Evolutionary conservation across 2,113 vertebrate species (phyloP), one percentile per base, ranked within the genome.

Genomic region (Zosterops lateralis): DNA sequence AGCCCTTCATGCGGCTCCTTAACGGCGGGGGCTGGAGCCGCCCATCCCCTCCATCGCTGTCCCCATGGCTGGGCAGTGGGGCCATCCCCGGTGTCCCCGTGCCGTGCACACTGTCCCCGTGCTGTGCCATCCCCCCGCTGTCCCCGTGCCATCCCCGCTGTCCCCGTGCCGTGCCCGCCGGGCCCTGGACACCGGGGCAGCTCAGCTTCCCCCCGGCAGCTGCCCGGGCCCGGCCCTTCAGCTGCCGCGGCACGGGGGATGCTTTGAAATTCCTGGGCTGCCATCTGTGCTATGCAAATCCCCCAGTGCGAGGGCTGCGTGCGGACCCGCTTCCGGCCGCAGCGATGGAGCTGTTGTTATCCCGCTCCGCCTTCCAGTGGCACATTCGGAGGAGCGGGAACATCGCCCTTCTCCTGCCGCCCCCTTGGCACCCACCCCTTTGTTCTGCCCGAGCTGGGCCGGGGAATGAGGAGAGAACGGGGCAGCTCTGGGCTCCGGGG

Each of bases 271-370:
- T 96, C 96, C 96, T 96, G 95, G 93, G 93, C 96, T 97, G 91
- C 97, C 97, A 97, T 97, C 96, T 97, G 97, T 84, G 90, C 91
- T 96, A 75, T 97, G 96, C 96, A 96, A 97, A 97, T 97, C 87
- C 92, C 95, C 84, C 95, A 5, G 51, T 87, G 57, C 93, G 91
- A 93, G 32, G 94, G 75, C 92, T 64, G 83, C 12, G 26, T 68
- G 51, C 0, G 73, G 90, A 77, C 60, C 93, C 56, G 92, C 78
- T 94, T 93, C 93, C 85, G 86, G 96, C 83, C 83, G 51, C 94
- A 3, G 73, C 28, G 1, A 9, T 1, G 8, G 90, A 91, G 70
- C 93, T 84, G 75, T 86, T 79, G 57, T 54, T 80, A 44, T 71
- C 93, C 61, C 34, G 42, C 50, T 65, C 64, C 66, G 87, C 75